These are phyloP conservation scores for Eulemur rubriventer DNA, from an alignment of 2,797 vertebrate genomes.

Conservation along the genomic window DNA sequence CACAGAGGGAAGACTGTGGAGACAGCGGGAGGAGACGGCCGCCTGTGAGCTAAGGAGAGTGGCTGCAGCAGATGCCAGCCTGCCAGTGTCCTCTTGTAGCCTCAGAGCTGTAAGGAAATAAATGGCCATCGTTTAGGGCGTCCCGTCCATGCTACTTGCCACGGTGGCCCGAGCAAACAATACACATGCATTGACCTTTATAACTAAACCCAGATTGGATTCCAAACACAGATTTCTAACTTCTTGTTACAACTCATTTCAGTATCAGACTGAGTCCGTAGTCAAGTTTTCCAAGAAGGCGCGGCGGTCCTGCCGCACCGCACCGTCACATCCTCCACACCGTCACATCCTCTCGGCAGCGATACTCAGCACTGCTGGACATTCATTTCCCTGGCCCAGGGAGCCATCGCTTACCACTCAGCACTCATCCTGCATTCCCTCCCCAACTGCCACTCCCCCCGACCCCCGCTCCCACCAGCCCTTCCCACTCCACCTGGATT, in stretches of 20 bases:
- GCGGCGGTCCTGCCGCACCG: not conserved
- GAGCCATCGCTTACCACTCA: not conserved
- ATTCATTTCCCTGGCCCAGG: not conserved
- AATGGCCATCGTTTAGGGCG: too few relatives aligned
- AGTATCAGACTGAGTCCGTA: not conserved
- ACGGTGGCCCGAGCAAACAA: too few relatives aligned
- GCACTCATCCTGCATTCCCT: too few relatives aligned
- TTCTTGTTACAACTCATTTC: not conserved
- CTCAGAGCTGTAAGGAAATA: too few relatives aligned
- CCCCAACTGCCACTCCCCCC: too few relatives aligned
- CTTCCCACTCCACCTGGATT: too few relatives aligned
- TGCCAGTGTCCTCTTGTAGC: too few relatives aligned
- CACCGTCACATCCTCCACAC: not conserved
- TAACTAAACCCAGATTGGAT: not conserved
- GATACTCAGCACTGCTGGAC: not conserved
- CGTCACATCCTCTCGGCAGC: not conserved
- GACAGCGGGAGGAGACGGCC: too few relatives aligned
- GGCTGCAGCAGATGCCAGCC: too few relatives aligned
- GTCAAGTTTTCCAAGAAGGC: not conserved
- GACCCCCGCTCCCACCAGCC: fast-evolving
- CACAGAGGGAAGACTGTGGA: too few relatives aligned
- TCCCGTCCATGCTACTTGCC: too few relatives aligned
- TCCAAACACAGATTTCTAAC: not conserved
- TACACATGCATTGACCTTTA: not conserved
- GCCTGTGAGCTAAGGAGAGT: too few relatives aligned